Evolutionary conservation across 2,888 invertebrate genomes (phyloP), one percentile per base, ranked within the genome.

Genomic region (Microctonus aethiopoides): DNA sequence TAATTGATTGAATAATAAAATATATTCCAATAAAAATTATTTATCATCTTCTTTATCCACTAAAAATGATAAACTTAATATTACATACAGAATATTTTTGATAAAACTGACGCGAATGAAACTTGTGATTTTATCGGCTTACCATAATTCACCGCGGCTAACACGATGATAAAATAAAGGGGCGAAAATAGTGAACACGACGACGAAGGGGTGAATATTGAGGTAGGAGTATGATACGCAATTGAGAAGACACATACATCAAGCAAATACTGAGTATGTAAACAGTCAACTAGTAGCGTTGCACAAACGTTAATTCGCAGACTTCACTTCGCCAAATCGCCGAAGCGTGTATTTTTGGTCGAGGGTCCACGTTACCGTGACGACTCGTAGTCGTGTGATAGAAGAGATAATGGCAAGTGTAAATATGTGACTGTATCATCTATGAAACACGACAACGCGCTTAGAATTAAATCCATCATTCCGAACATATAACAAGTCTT

Each of bases 251-350:
- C 64, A 70, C 46, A 64, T 60, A 61, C 9, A 69, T 66, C 39
- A 67, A 70, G 69, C 71, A 74, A 72, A 74, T 66, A 71, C 67
- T 41, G 32, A 67, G 46, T 46, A 52, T 69, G 76, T 73, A 77
- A 78, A 77, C 72, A 75, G 67, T n/a, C 56, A 65, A 71, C 29
- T 57, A 39, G 61, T 60, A 65, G 60, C 51, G 51, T 39, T 39
- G 71, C 70, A 74, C 74, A 62, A 65, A 79, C 77, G 79, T 78
- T 82, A 81, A 83, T 82, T 81, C 79, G 78, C 72, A 72, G 73
- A 57, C 75, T 73, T 73, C 80, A 80, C 79, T 80, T 77, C 80
- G 79, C 79, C 80, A 79, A 83, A 82, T 81, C 80, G 78, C 68
- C 75, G 71, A 72, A 77, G 75, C 78, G 80, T 79, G 79, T 24